phyloP scores from a whole-genome alignment of 2,113 vertebrate genomes.

The Chloropsis hardwickii region DNA sequence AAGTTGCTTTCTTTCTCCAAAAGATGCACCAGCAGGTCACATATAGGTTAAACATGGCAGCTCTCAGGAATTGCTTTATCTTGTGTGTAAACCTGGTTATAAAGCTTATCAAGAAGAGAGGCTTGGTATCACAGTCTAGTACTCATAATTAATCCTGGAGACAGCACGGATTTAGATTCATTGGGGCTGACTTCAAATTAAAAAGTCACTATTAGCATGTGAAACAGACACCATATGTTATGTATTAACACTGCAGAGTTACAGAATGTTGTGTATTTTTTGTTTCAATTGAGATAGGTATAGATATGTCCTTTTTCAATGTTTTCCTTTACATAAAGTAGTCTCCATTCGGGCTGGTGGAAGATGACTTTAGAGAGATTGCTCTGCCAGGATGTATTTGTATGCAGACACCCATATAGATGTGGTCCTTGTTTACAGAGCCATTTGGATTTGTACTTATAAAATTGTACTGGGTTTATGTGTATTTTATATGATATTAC shows the following conservation, averaged over 20 bases:
- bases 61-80: conserved; percentile 65
- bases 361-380: not conserved
- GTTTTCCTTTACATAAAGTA: not conserved
- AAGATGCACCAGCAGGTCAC: not conserved
- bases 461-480: not conserved
- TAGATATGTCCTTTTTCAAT: not conserved
- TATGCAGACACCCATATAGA: not conserved
- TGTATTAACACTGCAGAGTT: conserved; percentile 43
- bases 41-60: conserved; percentile 10
- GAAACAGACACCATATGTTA: conserved; percentile 77
- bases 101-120: conserved; percentile 74
- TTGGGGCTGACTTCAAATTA: conserved; percentile 78
- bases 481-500: not conserved
- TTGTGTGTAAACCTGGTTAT: conserved; percentile 69
- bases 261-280: not conserved
- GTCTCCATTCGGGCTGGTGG: not conserved
- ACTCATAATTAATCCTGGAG: conserved; percentile 79
- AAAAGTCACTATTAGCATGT: conserved; percentile 75
- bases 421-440: not conserved
- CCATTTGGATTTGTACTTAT: not conserved
- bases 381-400: not conserved
- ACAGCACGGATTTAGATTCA: conserved; percentile 75
- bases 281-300: not conserved
- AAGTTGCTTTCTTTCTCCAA: not conserved
- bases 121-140: conserved; percentile 73